Base-by-base conservation (phyloP, 2,797 vertebrate genomes). In the Cynopterus sphinx region DNA sequence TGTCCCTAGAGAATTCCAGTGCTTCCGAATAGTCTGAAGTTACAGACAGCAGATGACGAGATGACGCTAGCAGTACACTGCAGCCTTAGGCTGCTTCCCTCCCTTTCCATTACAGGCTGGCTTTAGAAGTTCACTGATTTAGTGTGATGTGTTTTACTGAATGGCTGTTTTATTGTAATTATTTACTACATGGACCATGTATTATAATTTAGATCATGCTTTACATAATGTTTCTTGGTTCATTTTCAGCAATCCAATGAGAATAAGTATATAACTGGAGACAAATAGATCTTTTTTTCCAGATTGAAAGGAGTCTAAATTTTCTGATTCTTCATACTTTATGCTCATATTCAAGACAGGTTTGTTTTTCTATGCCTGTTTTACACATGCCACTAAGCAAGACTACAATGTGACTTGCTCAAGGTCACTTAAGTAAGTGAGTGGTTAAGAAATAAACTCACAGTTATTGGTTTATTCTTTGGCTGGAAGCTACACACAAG, bases 311-410 rank as follows among this genome's bases (percentile, higher is more conserved):
- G 6, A 83, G 77, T 93, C 46, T 67, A 63, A 81, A 49, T 55
- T 91, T 39, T 95, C 68, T 86, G 28, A 82, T 90, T 90, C 46
- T 88, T 94, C 31, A 33, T 61, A 55, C 67, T 87, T 84, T 43
- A 65, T 33, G 68, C 26, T 21, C 7, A 67, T 22, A 33, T 1
- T 6, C 6, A 8, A 39, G 43, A 46, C n/a, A 65, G 49, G 26
- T 22, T 95, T 93, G 53, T 93, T 75, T 96, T 91, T 81, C 49
- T 79, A 26, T n/a, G 33, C n/a, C n/a, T 61, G 24, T 65, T 95
- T 79, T 53, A 21, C 36, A 77, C 0, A 0, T 90, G 51, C 70
- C 78, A 67, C 4, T 70, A 75, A 94, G 82, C 46, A 82, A 83
- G 59, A 31, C 55, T 68, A 83, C 28, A 41, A 5, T 3, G 28